Evolutionary conservation across 2,888 invertebrate species (phyloP).

Genomic region (Rhagium mordax): DNA sequence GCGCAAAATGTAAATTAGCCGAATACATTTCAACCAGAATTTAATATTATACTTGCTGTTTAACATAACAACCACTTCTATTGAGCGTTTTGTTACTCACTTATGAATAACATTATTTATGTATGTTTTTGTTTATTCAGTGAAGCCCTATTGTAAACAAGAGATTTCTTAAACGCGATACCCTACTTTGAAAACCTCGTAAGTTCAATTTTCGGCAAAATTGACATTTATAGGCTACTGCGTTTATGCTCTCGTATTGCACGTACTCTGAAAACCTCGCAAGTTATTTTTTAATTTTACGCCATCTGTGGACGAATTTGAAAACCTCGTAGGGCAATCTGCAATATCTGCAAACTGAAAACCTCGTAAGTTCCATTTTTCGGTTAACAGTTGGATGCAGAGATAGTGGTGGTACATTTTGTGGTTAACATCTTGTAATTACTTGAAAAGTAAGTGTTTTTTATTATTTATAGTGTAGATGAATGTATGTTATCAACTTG

Average conservation of each 20-base stretch:
- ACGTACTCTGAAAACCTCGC: background rate
- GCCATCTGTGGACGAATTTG: background rate
- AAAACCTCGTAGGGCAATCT: background rate
- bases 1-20: conserved; percentile 56
- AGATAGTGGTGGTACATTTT: background rate
- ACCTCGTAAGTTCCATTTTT: background rate
- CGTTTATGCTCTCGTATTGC: too few relatives aligned
- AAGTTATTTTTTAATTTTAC: background rate
- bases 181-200: conserved; percentile 7
- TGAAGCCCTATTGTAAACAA: conserved; percentile 41
- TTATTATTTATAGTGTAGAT: background rate
- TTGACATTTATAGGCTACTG: background rate
- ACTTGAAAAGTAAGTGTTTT: background rate
- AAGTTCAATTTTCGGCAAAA: background rate
- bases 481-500: background rate
- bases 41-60: conserved; percentile 53
- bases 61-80: conserved; percentile 54
- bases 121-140: conserved; percentile 44
- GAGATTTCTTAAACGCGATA: conserved; percentile 37
- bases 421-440: background rate
- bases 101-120: conserved; percentile 57
- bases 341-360: background rate
- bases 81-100: conserved; percentile 51
- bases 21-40: conserved; percentile 54
- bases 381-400: background rate